A percentile compares a stretch with the other conserved stretches of the same genome.
Evolutionary conservation across 2,888 invertebrate genomes (phyloP).

Genomic region (Tetanocera ferruginea): DNA sequence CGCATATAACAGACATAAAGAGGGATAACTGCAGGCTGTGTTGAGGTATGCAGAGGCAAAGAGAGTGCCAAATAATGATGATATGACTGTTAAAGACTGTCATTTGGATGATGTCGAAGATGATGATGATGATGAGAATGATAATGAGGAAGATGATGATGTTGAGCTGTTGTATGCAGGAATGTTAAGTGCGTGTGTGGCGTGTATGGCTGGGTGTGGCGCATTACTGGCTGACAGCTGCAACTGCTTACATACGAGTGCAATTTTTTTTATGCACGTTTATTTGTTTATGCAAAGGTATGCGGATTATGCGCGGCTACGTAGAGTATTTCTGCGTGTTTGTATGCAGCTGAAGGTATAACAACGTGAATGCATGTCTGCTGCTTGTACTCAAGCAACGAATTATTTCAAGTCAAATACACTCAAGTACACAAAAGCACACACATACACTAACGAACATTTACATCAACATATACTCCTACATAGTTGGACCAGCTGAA

Average conservation of each 20-base stretch:
- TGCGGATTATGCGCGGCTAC: neutral
- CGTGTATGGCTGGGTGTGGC: too few relatives aligned
- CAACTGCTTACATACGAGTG: neutral
- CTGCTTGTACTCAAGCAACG: slow-evolving; percentile 15
- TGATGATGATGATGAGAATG: neutral
- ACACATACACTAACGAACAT: neutral
- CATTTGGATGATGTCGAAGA: neutral
- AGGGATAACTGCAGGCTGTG: neutral
- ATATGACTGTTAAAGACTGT: neutral
- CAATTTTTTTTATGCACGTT: neutral
- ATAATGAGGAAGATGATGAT: neutral
- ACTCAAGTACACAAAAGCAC: neutral
- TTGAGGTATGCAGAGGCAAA: neutral
- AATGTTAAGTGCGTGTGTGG: neutral
- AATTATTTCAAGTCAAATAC: slow-evolving; percentile 23
- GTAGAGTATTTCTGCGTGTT: neutral
- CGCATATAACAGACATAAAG: neutral
- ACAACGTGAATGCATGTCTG: neutral
- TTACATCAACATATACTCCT: neutral
- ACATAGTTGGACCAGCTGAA: neutral
- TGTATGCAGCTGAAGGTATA: neutral
- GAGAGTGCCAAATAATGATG: neutral
- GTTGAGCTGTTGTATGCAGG: neutral
- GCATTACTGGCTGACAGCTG: neutral
- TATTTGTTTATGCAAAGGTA: neutral